A percentile compares a stretch with the other conserved stretches of the same genome.
Conservation (phyloP, 1,140 invertebrate species). For the Drosophila virilis region DNA sequence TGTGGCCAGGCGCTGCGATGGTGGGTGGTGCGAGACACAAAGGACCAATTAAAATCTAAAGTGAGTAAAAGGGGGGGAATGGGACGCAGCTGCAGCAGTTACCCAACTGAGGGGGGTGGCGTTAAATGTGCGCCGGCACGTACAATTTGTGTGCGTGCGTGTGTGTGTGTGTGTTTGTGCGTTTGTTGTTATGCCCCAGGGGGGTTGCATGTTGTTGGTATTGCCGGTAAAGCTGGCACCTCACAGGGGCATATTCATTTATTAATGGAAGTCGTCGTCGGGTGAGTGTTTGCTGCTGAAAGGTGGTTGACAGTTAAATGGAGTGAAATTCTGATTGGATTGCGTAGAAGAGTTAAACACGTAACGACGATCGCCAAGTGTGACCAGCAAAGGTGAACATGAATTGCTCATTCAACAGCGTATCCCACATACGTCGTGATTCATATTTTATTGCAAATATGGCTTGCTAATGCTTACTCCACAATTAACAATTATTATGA, state of each 20-base stretch:
- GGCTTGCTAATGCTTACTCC: too few species aligned
- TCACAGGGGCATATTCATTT: slow-evolving; percentile 69
- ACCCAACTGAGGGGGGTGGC: slow-evolving; percentile 20
- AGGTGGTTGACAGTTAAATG: slow-evolving; percentile 59
- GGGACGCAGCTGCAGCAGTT: slow-evolving; percentile 25
- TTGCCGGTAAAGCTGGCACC: slow-evolving; percentile 40
- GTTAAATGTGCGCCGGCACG: slow-evolving; percentile 41
- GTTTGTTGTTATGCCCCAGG: slow-evolving; percentile 20
- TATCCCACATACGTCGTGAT: background rate
- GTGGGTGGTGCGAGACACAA: slow-evolving; percentile 64
- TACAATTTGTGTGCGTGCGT: slow-evolving; percentile 25
- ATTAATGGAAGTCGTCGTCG: slow-evolving; percentile 64
- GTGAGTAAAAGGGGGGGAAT: slow-evolving; percentile 43
- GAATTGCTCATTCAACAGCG: background rate
- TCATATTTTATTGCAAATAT: too few species aligned
- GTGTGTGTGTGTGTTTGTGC: background rate
- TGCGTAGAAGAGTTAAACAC: background rate
- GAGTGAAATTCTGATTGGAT: slow-evolving; percentile 19
- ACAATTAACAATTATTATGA: too few species aligned
- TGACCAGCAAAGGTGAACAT: too few species aligned
- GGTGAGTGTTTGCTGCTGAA: slow-evolving; percentile 58
- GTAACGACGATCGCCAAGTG: slow-evolving; percentile 1
- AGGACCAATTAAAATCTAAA: slow-evolving; percentile 82
- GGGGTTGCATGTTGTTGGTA: slow-evolving; percentile 46
- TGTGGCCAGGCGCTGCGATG: slow-evolving; percentile 11